These are phyloP conservation scores for Bicyclus anynana DNA, from an alignment of 1,140 invertebrate genomes.

Conservation along the genomic window DNA sequence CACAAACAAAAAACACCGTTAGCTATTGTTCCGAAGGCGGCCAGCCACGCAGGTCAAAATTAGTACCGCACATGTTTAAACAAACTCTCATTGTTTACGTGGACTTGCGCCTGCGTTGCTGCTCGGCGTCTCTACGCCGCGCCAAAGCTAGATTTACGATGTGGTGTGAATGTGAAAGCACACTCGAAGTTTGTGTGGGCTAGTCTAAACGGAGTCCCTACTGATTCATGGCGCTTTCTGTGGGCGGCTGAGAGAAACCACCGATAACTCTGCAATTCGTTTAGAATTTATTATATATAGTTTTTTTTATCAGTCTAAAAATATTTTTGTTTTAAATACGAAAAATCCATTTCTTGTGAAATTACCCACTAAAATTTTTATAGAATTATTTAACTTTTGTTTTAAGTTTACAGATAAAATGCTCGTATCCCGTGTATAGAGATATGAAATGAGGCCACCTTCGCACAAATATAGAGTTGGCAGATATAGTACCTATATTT, in stretches of 20 bases:
- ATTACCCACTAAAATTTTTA: too few species aligned
- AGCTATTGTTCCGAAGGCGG: conserved; percentile 66
- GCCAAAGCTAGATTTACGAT: conserved; percentile 32
- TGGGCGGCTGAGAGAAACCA: conserved; percentile 9
- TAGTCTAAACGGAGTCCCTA: conserved; percentile 10
- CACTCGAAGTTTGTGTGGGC: conserved; percentile 14
- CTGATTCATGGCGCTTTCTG: conserved; percentile 6
- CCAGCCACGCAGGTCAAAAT: conserved; percentile 58
- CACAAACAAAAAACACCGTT: conserved; percentile 63
- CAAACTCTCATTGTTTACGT: conserved; percentile 69
- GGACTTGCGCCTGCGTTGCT: conserved; percentile 27
- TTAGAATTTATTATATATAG: background rate
- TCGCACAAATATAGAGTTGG: background rate
- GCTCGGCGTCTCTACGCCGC: conserved; percentile 5
- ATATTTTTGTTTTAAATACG: too few species aligned
- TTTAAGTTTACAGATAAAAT: background rate
- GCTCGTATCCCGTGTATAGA: background rate
- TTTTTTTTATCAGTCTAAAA: too few species aligned
- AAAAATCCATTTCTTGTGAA: too few species aligned
- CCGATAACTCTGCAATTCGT: background rate
- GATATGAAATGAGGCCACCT: background rate
- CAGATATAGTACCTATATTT: background rate
- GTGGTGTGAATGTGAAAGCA: conserved; percentile 13
- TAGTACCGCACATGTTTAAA: conserved; percentile 75
- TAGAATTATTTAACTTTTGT: too few species aligned